Evolutionary conservation across 2,113 vertebrate species (phyloP), one percentile per base, ranked within the genome.

Genomic region (Tilapia sparmanii): DNA sequence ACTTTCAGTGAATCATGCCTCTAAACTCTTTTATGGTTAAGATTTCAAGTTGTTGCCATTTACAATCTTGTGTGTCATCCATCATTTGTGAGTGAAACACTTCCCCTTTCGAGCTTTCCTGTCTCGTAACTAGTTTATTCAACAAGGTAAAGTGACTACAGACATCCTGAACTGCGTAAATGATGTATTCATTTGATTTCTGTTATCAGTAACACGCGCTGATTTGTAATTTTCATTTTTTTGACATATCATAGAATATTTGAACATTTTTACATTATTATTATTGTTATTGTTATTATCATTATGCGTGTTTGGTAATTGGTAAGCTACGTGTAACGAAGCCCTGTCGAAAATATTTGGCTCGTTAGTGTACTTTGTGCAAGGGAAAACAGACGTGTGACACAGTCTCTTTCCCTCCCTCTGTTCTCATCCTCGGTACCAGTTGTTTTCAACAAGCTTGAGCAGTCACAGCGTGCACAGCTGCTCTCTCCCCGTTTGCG

Each of bases 221-320:
- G 40, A 26, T 29, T 73, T 45, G 22, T 45, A 7, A 73, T 73
- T 26, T 73, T 45, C 4, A 1, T 68, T 15, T 18, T 42, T 45
- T 6, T 33, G 10, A 73, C 13, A 73, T 10, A 73, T 26, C 40
- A 42, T 71, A 71, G n/a, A 71, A 5, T 71, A 38, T 68, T 68
- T 68, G 1, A 6, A 42, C 5, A 71, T 11, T 7, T 63, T 35
- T n/a, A 7, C 31, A 66, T 68, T 8, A 24, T 68, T 13, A 18
- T 24, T 24, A 40, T 68, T 38, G 31, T 63, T 33, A 35, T 22
- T 22, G 29, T 38, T 13, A 80, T 42, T 29, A 26, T 57, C 10
- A 19, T 81, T 53, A 57, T 76, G 10, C 97, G 94, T 93, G 93
- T 95, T 93, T 94, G 91, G 93, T 95, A 96, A 97, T 97, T 97